Base-by-base conservation (phyloP, 2,113 vertebrate species). In the Ciconia maguari region DNA sequence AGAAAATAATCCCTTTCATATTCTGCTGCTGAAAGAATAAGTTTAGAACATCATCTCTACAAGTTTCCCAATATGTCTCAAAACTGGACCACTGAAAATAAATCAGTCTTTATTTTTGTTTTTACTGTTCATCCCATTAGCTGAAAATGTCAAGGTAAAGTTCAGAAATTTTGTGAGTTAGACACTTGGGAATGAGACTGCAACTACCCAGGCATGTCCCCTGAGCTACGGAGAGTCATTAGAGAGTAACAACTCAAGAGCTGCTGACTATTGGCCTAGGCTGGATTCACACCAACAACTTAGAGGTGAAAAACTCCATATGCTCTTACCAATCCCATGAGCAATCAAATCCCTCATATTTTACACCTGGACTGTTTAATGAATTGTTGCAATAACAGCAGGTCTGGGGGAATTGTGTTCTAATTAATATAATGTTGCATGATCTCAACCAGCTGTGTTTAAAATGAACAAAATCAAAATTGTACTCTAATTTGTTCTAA, bases 331-430 rank as follows among this genome's bases (percentile, higher is more conserved):
- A 94, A 66, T 82, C 87, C 85, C 68, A 77, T 66, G 68, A 93
- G 91, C 57, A 96, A 83, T 93, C 92, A 93, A 94, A 96, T 74
- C 51, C 44, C 42, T 94, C 91, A 68, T 93, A 96, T 94, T 96
- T 97, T 96, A 82, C 66, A 87, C 91, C 77, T 96, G 92, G 66
- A 85, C 52, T 81, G 64, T 82, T 90, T 90, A 94, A 93, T 97
- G 94, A 96, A 83, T 96, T 94, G 55, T 57, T 96, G 51, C 32
- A 94, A 58, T 68, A 96, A 76, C 84, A 87, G 62, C 51, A 93
- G 89, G 70, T 96, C 61, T 95, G 60, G 32, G 29, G 38, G 64
- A 95, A 83, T 26, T 79, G 64, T 83, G 55, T 74, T 92, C 91
- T 94, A 96, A 97, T 94, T 91, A 96, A 83, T 70, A 87, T 49